phyloP scores from a whole-genome alignment of 2,113 vertebrate species.

The Grus americana region DNA sequence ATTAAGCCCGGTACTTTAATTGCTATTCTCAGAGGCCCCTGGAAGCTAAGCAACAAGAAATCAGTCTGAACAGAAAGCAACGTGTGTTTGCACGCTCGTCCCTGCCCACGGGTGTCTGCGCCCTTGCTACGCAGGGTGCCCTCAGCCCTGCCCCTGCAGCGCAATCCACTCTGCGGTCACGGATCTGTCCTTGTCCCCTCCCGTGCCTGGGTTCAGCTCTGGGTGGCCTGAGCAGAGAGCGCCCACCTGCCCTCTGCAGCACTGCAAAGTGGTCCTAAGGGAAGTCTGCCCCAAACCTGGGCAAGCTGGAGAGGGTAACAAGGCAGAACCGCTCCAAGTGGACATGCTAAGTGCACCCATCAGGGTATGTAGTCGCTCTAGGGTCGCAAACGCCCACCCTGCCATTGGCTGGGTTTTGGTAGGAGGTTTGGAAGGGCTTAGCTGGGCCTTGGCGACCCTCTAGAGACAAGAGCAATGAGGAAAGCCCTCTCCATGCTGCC shows the following conservation, averaged over 20 bases:
- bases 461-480: background rate
- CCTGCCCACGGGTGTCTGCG: background rate
- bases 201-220: background rate
- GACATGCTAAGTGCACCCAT: background rate
- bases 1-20: constrained; percentile 31
- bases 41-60: background rate
- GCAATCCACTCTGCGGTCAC: fast-evolving
- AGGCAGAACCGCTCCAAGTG: background rate
- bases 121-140: background rate
- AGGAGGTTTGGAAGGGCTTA: background rate
- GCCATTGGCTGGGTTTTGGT: background rate
- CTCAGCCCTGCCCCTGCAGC: background rate
- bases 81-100: background rate
- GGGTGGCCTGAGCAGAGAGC: background rate
- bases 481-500: background rate
- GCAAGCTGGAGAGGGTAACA: background rate
- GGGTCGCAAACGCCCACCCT: fast-evolving
- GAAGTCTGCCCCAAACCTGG: background rate
- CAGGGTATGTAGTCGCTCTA: background rate
- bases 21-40: background rate
- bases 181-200: background rate
- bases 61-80: background rate
- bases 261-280: fast-evolving
- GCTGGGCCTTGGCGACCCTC: background rate
- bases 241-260: background rate